Evolutionary conservation across 2,797 vertebrate species (phyloP), one percentile per base, ranked within the genome.

Genomic region (Philypnodon macrostomus): DNA sequence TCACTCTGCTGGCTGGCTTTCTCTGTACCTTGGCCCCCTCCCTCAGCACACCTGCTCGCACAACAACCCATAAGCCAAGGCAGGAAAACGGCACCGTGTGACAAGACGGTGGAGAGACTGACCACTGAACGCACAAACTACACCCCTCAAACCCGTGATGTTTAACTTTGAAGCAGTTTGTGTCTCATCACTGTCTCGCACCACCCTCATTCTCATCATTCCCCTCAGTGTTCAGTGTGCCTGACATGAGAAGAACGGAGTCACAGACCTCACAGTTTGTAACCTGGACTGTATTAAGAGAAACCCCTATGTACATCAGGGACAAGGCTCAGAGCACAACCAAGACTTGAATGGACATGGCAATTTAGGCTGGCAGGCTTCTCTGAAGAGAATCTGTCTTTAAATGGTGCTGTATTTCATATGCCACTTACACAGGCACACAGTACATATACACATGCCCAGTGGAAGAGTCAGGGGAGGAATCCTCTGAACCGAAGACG

Each of bases 51-150:
- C 92, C 94, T 1, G 12, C 82, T 50, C 94, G 91, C 82, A 92
- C 92, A 0, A 82, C 90, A 0, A 75, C 90, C 80, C 93, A 95
- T 84, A 96, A 96, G 85, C 91, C 93, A 44, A 88, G 94, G 89
- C 93, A 94, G 70, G 93, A 95, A 83, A 95, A 95, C 0, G 93
- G 94, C 75, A 93, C 92, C 0, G 94, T 96, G 90, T 95, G 93
- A 96, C 69, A 30, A 55, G 33, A 63, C 8, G 19, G 40, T 27
- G 37, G 35, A 44, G 76, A 55, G 50, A 75, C 37, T 24, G 48
- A 66, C 64, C 81, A 62, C 60, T 7, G 68, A 87, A 71, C 58
- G 73, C 86, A 88, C 81, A 77, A 80, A 29, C 53, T 81, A 72
- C 85, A 79, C 80, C 78, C 75, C 75, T 63, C 67, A 74, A 78